Evolutionary conservation across 2,113 vertebrate genomes (phyloP).

Genomic region (Indicator indicator): DNA sequence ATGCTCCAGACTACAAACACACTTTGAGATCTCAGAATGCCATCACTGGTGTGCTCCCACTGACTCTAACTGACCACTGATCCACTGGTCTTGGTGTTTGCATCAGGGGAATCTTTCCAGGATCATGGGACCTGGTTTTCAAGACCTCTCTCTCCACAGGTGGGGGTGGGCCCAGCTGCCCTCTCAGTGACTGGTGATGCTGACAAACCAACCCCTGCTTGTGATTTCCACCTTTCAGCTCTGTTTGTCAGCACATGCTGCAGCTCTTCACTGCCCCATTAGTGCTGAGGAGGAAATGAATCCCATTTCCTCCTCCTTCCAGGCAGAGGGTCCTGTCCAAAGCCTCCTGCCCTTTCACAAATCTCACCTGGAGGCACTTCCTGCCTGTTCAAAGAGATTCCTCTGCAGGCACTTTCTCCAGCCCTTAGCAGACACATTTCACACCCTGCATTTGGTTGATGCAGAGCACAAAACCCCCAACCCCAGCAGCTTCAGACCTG

Average conservation of each 20-base stretch:
- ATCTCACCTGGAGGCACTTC: not conserved
- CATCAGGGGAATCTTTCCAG: not conserved
- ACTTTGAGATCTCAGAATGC: not conserved
- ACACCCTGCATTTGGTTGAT: not conserved
- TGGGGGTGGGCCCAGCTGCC: not conserved
- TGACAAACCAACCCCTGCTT: not conserved
- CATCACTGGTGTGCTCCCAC: not conserved
- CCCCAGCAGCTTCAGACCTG: not conserved
- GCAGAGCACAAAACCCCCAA: not conserved
- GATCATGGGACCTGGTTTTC: not conserved
- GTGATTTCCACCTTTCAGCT: not conserved
- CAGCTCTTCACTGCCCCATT: not conserved
- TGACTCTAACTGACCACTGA: rapidly evolving
- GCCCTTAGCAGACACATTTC: not conserved
- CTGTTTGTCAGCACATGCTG: not conserved
- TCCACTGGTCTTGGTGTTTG: rapidly evolving
- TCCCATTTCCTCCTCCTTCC: not conserved
- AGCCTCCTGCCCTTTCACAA: not conserved
- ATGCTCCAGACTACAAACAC: not conserved
- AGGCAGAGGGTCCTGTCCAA: not conserved
- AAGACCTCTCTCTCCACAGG: not conserved
- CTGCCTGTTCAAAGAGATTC: not conserved
- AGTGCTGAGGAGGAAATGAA: not conserved
- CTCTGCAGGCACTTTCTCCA: not conserved
- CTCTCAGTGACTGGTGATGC: not conserved